A percentile compares a stretch with the other conserved stretches of the same genome.
These are phyloP conservation scores for Bos indicus DNA, from an alignment of 2,113 vertebrate genomes.

Conservation along the genomic window DNA sequence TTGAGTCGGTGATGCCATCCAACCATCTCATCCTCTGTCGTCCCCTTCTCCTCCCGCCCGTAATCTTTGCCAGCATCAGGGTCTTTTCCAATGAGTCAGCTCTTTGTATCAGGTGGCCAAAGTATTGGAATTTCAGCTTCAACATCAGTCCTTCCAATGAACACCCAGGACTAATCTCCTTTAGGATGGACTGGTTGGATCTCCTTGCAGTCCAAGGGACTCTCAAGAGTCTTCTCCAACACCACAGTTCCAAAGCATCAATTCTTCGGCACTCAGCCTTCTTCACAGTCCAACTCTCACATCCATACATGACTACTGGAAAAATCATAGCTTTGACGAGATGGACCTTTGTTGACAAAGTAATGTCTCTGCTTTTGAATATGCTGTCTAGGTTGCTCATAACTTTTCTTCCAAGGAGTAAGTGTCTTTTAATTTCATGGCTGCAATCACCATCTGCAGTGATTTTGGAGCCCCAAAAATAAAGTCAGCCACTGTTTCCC, in stretches of 20 bases:
- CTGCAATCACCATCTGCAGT: neutral
- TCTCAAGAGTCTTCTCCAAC: neutral
- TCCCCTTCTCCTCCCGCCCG: fast-evolving
- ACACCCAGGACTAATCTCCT: neutral
- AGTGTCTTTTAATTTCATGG: neutral
- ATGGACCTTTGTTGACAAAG: neutral
- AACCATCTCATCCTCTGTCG: neutral
- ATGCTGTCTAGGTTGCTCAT: neutral
- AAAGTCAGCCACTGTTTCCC: neutral
- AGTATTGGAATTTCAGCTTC: neutral
- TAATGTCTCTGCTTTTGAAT: neutral
- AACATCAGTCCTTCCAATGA: neutral
- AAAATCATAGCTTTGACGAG: neutral
- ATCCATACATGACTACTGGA: neutral
- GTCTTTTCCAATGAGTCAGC: neutral
- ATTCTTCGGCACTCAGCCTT: fast-evolving
- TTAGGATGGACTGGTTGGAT: neutral
- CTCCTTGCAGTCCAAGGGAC: neutral
- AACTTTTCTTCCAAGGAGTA: neutral
- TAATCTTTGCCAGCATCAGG: neutral
- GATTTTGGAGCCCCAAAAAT: neutral
- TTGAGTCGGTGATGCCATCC: neutral
- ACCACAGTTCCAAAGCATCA: neutral
- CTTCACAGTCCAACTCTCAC: neutral
- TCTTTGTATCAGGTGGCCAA: neutral